Evolutionary conservation across 2,888 invertebrate species (phyloP).

Genomic region (Synergus japonicus): DNA sequence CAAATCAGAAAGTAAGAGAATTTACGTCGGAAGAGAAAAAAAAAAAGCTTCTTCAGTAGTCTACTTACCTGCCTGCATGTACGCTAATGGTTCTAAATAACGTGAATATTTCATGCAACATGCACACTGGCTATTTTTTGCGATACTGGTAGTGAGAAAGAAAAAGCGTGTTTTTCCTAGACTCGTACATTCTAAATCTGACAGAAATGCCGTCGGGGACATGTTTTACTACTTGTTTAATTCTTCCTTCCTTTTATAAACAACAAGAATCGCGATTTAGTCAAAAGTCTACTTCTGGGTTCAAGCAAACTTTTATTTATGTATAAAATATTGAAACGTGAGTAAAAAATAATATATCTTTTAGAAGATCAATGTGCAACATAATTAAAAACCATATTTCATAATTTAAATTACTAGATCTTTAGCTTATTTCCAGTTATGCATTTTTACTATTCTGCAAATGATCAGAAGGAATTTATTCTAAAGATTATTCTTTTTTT

Average conservation of each 20-base stretch:
- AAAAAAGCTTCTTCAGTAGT: not conserved
- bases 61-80: not conserved
- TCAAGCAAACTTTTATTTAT: not conserved
- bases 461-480: not conserved
- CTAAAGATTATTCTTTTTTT: not conserved
- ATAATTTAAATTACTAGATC: too few species aligned
- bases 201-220: not conserved
- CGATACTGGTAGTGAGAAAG: not conserved
- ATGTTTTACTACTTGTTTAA: not conserved
- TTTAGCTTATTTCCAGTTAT: too few species aligned
- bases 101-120: not conserved
- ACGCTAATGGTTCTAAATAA: constrained; percentile 15
- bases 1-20: not conserved
- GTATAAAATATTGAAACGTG: not conserved
- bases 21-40: not conserved
- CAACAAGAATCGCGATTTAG: not conserved
- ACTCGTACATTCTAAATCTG: not conserved
- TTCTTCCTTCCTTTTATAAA: not conserved
- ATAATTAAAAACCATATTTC: too few species aligned
- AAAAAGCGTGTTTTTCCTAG: not conserved
- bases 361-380: not conserved
- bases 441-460: too few species aligned
- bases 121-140: not conserved
- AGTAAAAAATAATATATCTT: not conserved
- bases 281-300: too few species aligned